Evolutionary conservation across 2,888 invertebrate species (phyloP).

Genomic region (Hybos culiciformis): DNA sequence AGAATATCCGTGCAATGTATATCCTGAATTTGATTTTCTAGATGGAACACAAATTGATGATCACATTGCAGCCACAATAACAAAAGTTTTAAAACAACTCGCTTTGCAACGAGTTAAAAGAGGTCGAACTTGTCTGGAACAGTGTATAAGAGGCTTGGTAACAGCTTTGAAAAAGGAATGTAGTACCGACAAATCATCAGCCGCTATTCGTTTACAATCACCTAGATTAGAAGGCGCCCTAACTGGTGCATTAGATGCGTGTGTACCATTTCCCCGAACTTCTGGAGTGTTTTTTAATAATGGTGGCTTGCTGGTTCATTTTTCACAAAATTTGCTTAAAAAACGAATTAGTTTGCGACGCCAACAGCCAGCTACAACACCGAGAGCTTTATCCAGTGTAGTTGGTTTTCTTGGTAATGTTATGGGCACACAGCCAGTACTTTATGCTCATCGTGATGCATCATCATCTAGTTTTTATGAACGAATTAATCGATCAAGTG

Average conservation of each 20-base stretch:
- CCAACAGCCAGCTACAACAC: conserved; percentile 65
- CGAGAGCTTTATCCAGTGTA: conserved; percentile 61
- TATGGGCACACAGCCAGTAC: conserved; percentile 28
- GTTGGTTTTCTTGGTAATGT: conserved; percentile 38
- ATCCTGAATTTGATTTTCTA: conserved; percentile 52
- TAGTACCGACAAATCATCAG: conserved; percentile 22
- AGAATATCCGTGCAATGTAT: conserved; percentile 55
- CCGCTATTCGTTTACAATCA: conserved; percentile 31
- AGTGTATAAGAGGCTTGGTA: conserved; percentile 63
- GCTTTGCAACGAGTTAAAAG: conserved; percentile 72
- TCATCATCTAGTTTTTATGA: conserved; percentile 67
- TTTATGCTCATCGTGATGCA: conserved; percentile 33
- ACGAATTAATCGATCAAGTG: conserved; percentile 33
- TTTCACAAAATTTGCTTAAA: conserved; percentile 59
- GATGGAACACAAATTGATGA: conserved; percentile 56
- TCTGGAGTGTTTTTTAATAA: conserved; percentile 89
- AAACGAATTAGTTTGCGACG: conserved; percentile 55
- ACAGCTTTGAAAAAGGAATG: conserved; percentile 42
- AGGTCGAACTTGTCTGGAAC: conserved; percentile 75
- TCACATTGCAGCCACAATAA: conserved; percentile 52
- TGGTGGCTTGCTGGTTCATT: conserved; percentile 72
- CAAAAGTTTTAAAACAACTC: conserved; percentile 67
- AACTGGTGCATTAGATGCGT: conserved; percentile 46
- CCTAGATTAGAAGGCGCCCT: conserved; percentile 34
- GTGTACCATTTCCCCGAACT: conserved; percentile 87